phyloP scores from a whole-genome alignment of 2,797 vertebrate genomes.

The Clarias platycephalus region DNA sequence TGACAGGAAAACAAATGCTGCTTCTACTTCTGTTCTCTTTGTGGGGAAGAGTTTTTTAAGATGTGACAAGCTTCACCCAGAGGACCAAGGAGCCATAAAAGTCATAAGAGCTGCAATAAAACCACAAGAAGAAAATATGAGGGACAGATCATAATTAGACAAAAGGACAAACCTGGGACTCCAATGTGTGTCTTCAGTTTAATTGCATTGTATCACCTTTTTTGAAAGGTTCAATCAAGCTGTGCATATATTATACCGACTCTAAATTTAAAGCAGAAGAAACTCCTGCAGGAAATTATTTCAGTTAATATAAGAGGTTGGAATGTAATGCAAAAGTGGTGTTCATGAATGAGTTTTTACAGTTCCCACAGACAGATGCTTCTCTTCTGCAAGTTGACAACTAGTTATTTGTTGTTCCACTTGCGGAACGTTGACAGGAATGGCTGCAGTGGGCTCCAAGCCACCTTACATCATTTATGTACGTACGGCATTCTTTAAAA shows the following conservation, averaged over 20 bases:
- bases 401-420: too few relatives aligned
- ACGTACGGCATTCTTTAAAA: too few relatives aligned
- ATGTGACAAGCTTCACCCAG: not conserved
- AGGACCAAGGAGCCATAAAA: not conserved
- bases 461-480: too few relatives aligned
- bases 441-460: too few relatives aligned
- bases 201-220: not conserved
- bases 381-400: too few relatives aligned
- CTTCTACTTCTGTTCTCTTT: not conserved
- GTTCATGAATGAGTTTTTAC: too few relatives aligned
- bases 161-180: not conserved
- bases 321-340: too few relatives aligned
- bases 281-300: not conserved
- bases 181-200: not conserved
- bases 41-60: not conserved
- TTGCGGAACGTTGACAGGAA: too few relatives aligned
- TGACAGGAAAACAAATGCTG: not conserved
- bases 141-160: not conserved
- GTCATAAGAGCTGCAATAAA: not conserved
- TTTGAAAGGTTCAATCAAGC: not conserved
- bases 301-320: not conserved
- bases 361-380: too few relatives aligned
- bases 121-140: not conserved
- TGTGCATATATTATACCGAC: not conserved
- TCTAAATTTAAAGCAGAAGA: not conserved